These are phyloP conservation scores for Cheilinus undulatus DNA, from an alignment of 2,113 vertebrate genomes.

Conservation along the genomic window DNA sequence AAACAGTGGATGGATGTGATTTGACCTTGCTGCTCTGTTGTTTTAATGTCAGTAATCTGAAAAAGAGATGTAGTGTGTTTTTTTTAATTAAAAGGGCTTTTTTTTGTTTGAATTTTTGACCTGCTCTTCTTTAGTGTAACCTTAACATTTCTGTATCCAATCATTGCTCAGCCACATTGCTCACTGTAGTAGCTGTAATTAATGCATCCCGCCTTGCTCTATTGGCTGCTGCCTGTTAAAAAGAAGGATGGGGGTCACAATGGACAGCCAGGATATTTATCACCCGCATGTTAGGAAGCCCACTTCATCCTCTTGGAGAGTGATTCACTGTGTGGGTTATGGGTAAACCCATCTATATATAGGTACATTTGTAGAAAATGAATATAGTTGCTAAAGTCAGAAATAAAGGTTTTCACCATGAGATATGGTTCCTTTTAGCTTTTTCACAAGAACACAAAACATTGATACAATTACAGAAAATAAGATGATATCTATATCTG, in stretches of 20 bases:
- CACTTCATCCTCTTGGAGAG: neutral
- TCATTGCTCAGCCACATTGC: conserved; percentile 4
- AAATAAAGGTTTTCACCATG: too few species aligned
- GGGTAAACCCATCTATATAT: neutral
- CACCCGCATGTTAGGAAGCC: conserved; percentile 32
- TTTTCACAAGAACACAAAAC: too few species aligned
- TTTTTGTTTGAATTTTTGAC: neutral
- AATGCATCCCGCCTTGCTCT: conserved; percentile 43
- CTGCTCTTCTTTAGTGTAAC: neutral
- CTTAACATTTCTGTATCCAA: neutral
- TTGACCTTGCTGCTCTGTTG: conserved; percentile 19
- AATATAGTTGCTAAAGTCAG: too few species aligned
- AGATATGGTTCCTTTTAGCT: too few species aligned
- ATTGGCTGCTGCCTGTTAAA: conserved; percentile 57
- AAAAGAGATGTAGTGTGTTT: neutral
- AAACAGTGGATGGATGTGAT: neutral
- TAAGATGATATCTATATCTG: too few species aligned
- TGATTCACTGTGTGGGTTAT: neutral
- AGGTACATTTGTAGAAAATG: neutral
- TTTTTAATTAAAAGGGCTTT: neutral
- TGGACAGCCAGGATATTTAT: conserved; percentile 54
- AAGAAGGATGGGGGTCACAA: conserved; percentile 53
- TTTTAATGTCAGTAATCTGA: neutral
- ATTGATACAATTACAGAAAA: too few species aligned
- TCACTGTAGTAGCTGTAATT: conserved; percentile 42